A percentile compares a stretch with the other conserved stretches of the same genome.
Evolutionary conservation across 2,113 vertebrate genomes (phyloP).

Genomic region (Oplegnathus fasciatus): DNA sequence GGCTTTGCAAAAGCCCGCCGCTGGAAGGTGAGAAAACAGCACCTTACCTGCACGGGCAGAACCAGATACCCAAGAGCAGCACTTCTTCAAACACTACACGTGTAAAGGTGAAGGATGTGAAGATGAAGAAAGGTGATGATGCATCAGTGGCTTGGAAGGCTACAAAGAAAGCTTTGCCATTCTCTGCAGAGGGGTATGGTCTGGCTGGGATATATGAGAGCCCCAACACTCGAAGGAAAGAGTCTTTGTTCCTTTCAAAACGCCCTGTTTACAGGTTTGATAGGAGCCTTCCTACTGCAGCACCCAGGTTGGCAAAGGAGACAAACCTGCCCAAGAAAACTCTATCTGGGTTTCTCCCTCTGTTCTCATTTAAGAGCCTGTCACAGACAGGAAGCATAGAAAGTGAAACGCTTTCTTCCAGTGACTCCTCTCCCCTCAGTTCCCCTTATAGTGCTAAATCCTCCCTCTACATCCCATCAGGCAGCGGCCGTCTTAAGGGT

Average conservation of each 20-base stretch:
- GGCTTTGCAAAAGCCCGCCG: slow-evolving; percentile 60
- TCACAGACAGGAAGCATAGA: slow-evolving; percentile 70
- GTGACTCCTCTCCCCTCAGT: slow-evolving; percentile 73
- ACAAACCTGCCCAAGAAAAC: slow-evolving; percentile 39
- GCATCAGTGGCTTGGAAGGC: background rate
- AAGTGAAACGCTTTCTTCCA: slow-evolving; percentile 73
- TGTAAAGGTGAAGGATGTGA: background rate
- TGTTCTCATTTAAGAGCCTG: slow-evolving; percentile 52
- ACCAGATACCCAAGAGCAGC: slow-evolving; percentile 10
- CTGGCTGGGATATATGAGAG: slow-evolving; percentile 81
- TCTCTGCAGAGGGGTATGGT: slow-evolving; percentile 75
- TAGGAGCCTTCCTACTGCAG: slow-evolving; percentile 34
- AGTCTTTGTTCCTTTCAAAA: slow-evolving; percentile 83
- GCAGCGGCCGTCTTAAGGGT: slow-evolving; percentile 44
- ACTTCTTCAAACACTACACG: background rate
- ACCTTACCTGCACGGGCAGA: background rate
- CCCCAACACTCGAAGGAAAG: slow-evolving; percentile 84
- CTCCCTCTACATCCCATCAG: slow-evolving; percentile 35
- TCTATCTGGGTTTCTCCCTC: slow-evolving; percentile 35
- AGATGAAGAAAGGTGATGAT: slow-evolving; percentile 15
- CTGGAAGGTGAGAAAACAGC: slow-evolving; percentile 25
- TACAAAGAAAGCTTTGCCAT: slow-evolving; percentile 59
- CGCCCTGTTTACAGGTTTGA: slow-evolving; percentile 71
- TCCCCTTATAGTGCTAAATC: slow-evolving; percentile 62
- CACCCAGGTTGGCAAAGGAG: slow-evolving; percentile 37